These are phyloP conservation scores for Ischnus inquisitorius DNA, from an alignment of 2,888 invertebrate species.

Conservation along the genomic window DNA sequence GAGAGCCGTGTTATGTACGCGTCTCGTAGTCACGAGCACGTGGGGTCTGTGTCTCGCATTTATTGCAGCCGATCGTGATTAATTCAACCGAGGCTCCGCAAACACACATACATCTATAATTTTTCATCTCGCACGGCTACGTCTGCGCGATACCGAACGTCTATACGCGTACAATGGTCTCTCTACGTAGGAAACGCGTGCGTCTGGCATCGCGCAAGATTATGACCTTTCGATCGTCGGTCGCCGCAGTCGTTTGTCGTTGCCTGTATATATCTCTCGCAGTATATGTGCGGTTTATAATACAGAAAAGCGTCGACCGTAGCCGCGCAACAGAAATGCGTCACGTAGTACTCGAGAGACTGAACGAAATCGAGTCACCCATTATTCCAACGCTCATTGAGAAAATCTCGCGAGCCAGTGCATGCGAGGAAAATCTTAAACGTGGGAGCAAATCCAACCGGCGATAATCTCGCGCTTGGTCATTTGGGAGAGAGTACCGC, in stretches of 20 bases:
- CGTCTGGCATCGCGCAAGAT: slow-evolving; percentile 29
- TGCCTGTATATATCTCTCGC: background rate
- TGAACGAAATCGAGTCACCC: slow-evolving; percentile 1
- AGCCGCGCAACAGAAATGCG: slow-evolving; percentile 18
- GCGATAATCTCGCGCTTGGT: background rate
- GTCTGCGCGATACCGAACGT: background rate
- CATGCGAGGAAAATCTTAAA: slow-evolving; percentile 15
- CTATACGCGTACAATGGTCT: background rate
- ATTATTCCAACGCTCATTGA: slow-evolving; percentile 43
- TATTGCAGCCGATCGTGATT: slow-evolving; percentile 46
- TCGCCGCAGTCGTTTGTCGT: background rate
- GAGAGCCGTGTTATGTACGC: slow-evolving; percentile 10
- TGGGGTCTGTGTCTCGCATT: slow-evolving; percentile 52
- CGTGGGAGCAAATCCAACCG: slow-evolving; percentile 37
- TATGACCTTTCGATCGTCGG: slow-evolving; percentile 35
- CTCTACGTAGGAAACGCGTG: slow-evolving; percentile 31
- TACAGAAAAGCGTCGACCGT: background rate
- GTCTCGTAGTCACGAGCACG: slow-evolving; percentile 23
- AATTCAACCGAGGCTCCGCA: slow-evolving; percentile 37
- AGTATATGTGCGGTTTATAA: background rate
- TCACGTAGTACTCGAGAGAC: slow-evolving; percentile 3
- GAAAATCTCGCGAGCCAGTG: slow-evolving; percentile 28
- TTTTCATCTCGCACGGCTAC: background rate
- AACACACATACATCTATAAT: background rate
- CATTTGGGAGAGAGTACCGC: background rate